Evolutionary conservation across 2,888 invertebrate species (phyloP), one percentile per base, ranked within the genome.

Genomic region (Escarpia spicata): DNA sequence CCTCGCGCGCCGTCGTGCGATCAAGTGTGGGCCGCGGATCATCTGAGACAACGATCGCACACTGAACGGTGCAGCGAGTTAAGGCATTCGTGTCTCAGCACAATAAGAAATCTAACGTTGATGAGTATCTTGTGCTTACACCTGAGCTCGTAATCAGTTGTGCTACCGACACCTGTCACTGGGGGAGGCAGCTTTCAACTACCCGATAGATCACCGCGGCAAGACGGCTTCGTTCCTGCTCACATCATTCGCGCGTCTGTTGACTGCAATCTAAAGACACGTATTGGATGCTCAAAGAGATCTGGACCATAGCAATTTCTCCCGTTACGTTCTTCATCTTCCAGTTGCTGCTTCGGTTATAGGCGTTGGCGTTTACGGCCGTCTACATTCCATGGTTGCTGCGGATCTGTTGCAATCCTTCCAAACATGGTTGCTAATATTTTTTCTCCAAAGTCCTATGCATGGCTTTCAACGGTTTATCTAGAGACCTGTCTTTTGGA

Each of bases 71-170:
- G 75, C 75, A 2, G 4, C 26, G 6, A 75, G 75, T 75, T 1
- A 75, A 15, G 75, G 75, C 75, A 75, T 75, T 75, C 75, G 75
- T 75, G 75, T 75, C 19, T 75, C 19, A 26, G 75, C 75, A 75
- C 75, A 75, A 75, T 75, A 75, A 75, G 26, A 75, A 75, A 6
- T 15, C 75, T 75, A 75, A 75, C 75, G 75, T 75, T 75, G 75
- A 75, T 75, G 75, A 75, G 75, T 75, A 26, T 75, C 75, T 4
- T n/a, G 75, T 26, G 75, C 26, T 26, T 75, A 75, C 75, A 75
- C 75, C 75, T 75, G 75, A 75, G 75, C 75, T 75, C n/a, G 75
- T 75, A 75, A 75, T 75, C 75, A 75, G 75, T 75, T 75, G 75
- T 26, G 19, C 75, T n/a, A 0, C 26, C 26, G 75, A 75, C 75